Conservation (phyloP, 2,113 vertebrate genomes). For the Leucoraja erinaceus region DNA sequence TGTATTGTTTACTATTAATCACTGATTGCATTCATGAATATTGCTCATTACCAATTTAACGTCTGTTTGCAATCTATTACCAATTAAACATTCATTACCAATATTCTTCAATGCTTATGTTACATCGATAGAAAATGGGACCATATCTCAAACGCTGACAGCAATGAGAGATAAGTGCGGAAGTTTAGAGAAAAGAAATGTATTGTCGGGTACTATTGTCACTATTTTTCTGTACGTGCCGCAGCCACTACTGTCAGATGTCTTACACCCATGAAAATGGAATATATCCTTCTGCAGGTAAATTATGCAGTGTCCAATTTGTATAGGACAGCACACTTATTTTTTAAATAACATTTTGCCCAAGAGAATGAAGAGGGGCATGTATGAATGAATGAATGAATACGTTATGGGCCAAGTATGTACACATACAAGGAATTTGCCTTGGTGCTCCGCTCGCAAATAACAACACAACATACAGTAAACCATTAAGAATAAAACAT, state of each 20-base stretch:
- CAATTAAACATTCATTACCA: conserved; percentile 5
- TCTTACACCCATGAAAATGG: too few relatives aligned
- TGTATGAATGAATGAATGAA: not conserved
- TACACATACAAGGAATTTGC: too few relatives aligned
- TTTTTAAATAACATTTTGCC: not conserved
- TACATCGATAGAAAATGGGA: not conserved
- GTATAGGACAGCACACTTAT: not conserved
- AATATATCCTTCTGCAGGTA: not conserved
- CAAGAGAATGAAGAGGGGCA: not conserved
- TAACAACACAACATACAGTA: too few relatives aligned
- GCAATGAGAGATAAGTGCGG: not conserved
- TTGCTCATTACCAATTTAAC: not conserved
- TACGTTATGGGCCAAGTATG: too few relatives aligned
- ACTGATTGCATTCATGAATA: not conserved
- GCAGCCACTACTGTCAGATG: too few relatives aligned
- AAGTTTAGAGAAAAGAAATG: too few relatives aligned
- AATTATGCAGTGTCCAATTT: not conserved
- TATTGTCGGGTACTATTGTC: not conserved
- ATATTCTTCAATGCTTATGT: conserved; percentile 2
- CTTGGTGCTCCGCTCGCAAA: too few relatives aligned
- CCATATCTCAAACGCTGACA: not conserved
- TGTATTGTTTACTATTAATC: not conserved
- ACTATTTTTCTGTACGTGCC: not conserved
- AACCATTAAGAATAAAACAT: too few relatives aligned
- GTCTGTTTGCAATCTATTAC: not conserved